Percentiles rank a stretch among this genome's conserved stretches.
Evolutionary conservation across 2,113 vertebrate species (phyloP).

Genomic region (Microtus oregoni): DNA sequence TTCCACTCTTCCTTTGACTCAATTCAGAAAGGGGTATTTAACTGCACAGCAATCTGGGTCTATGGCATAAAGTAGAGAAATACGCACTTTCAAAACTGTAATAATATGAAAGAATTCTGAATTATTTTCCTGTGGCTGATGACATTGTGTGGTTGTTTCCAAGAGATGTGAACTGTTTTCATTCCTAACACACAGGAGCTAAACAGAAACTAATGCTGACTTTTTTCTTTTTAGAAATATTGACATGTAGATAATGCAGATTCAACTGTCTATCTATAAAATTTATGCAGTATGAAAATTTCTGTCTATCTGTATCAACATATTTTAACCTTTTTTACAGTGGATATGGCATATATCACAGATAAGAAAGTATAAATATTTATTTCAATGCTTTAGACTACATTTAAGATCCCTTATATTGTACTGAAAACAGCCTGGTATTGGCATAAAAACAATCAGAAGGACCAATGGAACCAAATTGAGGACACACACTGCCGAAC

Average conservation of each 20-base stretch:
- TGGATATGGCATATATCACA: not conserved
- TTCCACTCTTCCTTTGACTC: too few species aligned
- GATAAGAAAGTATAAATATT: not conserved
- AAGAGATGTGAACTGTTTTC: not conserved
- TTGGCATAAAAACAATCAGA: too few species aligned
- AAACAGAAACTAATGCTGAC: not conserved
- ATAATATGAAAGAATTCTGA: not conserved
- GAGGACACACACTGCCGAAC: too few species aligned
- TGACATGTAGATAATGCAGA: not conserved
- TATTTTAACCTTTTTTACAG: not conserved
- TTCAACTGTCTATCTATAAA: not conserved
- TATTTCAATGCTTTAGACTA: conserved; percentile 48
- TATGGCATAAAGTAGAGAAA: conserved; percentile 14
- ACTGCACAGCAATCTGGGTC: not conserved
- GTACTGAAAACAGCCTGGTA: too few species aligned
- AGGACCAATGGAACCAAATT: too few species aligned
- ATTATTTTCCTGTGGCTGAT: conserved; percentile 24
- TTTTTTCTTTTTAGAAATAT: conserved; percentile 5
- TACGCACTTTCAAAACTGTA: not conserved
- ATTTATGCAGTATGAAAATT: not conserved
- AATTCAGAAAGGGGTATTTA: not conserved
- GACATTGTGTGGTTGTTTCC: not conserved
- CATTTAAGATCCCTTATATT: not conserved
- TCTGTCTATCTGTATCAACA: not conserved
- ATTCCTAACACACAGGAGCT: conserved; percentile 14